A percentile compares a stretch with the other conserved stretches of the same genome.
These are phyloP conservation scores for Orthonevra nobilis DNA, from an alignment of 2,888 invertebrate species.

Conservation along the genomic window DNA sequence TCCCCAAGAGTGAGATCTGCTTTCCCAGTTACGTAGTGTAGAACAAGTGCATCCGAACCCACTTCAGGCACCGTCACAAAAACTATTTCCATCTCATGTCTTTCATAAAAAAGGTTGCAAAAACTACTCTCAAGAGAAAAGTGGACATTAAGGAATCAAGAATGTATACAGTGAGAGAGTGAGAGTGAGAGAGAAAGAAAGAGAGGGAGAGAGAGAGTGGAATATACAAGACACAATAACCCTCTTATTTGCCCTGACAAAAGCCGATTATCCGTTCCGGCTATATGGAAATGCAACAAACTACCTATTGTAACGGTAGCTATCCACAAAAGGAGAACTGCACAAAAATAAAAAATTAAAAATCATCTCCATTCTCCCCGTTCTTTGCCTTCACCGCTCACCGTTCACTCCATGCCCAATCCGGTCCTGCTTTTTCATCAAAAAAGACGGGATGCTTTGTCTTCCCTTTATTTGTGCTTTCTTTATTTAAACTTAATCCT, in stretches of 20 bases:
- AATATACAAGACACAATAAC: conserved; percentile 55
- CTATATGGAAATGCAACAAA: conserved; percentile 58
- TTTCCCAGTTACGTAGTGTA: conserved; percentile 49
- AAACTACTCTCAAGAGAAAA: neutral
- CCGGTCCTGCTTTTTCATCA: conserved; percentile 12
- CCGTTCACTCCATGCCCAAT: neutral
- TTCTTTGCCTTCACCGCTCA: no score
- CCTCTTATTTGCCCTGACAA: conserved; percentile 62
- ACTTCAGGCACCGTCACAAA: conserved; percentile 38
- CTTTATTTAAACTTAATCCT: conserved; percentile 64
- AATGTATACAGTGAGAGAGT: no score
- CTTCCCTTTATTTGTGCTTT: conserved; percentile 62
- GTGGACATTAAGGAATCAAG: conserved; percentile 14
- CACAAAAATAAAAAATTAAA: conserved; percentile 54
- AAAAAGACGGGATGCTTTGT: conserved; percentile 55
- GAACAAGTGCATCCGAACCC: conserved; percentile 47
- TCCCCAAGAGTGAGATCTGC: conserved; percentile 26
- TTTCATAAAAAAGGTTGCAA: conserved; percentile 6
- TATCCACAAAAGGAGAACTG: conserved; percentile 45
- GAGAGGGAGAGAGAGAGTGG: neutral
- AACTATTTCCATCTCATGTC: conserved; percentile 59
- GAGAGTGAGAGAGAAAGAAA: neutral
- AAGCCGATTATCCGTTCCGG: conserved; percentile 65
- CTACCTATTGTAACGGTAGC: conserved; percentile 44
- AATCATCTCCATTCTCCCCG: conserved; percentile 43